Evolutionary conservation across 2,113 vertebrate genomes (phyloP).

Genomic region (Marmota flaviventris): DNA sequence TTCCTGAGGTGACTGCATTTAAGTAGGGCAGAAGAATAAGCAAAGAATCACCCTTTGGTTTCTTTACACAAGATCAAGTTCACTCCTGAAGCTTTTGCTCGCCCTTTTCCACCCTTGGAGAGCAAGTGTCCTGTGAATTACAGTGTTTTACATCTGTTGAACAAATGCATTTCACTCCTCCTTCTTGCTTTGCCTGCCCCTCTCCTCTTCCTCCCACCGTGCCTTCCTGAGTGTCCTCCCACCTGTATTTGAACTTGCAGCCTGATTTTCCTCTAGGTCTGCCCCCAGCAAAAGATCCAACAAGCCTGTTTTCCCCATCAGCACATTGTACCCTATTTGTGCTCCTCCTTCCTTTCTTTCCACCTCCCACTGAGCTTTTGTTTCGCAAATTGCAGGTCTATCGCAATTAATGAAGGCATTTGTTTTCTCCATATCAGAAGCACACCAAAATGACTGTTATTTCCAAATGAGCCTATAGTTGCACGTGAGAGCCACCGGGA

Average conservation of each 20-base stretch:
- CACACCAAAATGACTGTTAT: neutral
- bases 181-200: rapidly evolving
- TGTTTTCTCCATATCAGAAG: neutral
- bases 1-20: neutral
- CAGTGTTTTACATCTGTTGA: neutral
- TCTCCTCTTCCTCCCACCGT: neutral
- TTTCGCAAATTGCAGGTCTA: neutral
- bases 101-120: neutral
- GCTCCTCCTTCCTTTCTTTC: neutral
- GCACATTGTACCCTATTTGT: neutral
- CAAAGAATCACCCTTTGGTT: neutral
- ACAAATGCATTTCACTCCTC: neutral
- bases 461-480: neutral
- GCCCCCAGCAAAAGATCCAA: neutral
- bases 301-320: neutral
- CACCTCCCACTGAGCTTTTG: neutral
- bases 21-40: neutral
- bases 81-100: neutral
- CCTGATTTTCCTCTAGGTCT: neutral
- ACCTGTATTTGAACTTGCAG: neutral
- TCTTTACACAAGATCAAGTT: neutral
- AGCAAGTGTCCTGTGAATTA: neutral
- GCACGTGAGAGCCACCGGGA: neutral
- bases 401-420: constrained; percentile 69
- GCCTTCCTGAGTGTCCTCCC: neutral